Base-by-base conservation (phyloP, 92 coral and sea anemone species). In the Desmophyllum pertusum region DNA sequence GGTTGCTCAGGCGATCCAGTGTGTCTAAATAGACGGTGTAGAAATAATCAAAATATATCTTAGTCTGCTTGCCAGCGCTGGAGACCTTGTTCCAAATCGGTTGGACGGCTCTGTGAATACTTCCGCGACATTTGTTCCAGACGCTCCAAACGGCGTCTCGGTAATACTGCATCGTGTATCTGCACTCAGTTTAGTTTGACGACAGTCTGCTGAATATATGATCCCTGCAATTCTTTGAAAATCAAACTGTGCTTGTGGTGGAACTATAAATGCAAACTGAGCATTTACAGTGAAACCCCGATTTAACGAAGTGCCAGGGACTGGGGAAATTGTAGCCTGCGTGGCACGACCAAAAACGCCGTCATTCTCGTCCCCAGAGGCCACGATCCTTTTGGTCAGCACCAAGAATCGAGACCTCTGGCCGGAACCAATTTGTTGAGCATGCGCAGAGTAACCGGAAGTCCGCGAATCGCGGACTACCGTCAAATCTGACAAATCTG, bases 1-100 rank as follows among this genome's bases (percentile, higher is more conserved):
- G 70, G 51, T 14, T 40, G 38, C 52, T 53, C 70, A 57, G 3
- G 62, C 69, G 68, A 77, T 77, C 52, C 29, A 77, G 36, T 39
- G 33, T 64, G 15, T 25, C 70, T 77, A 55, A 37, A 40, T 41
- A 77, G 69, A 36, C 52, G 18, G 51, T 14, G 51, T 38, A 18
- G 10, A 77, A 64, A 17, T 52, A n/a, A 14, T 38, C 29, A 38
- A 40, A 25, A 3, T 25, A 29, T 37, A 3, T 10, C 11, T 31
- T 46, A 73, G 23, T 73, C 41, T 39, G 65, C 25, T 7, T 62
- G 5, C 27, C 19, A 39, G 70, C n/a, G 39, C 35, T 25, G n/a
- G 19, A 57, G n/a, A n/a, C n/a, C n/a, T n/a, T n/a, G 21, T 36
- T 0, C 59, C 33, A 72, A 72, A 50, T 48, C 27, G 62, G 42